phyloP scores from a whole-genome alignment of 2,797 vertebrate species.

The Hephaestus fuliginosus region DNA sequence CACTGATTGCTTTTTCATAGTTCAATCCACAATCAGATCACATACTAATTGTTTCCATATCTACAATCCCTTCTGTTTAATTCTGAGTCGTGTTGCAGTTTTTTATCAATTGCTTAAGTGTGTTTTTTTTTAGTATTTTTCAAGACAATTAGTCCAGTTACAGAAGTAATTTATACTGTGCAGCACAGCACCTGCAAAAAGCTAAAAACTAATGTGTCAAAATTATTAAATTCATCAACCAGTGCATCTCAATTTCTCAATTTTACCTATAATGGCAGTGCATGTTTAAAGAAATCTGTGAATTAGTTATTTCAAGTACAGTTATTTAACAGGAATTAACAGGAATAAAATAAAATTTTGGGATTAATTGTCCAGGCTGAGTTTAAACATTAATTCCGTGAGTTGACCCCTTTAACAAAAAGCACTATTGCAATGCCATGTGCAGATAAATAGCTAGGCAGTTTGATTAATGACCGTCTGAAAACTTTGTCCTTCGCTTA shows the following conservation, averaged over 20 bases:
- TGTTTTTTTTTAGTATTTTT: neutral
- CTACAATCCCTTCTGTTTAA: neutral
- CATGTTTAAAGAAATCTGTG: neutral
- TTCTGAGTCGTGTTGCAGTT: neutral
- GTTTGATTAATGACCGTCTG: too few relatives aligned
- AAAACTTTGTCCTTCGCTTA: too few relatives aligned
- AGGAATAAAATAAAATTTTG: too few relatives aligned
- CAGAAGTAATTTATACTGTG: neutral
- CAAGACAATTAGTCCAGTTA: neutral
- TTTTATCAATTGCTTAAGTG: neutral
- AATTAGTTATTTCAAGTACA: too few relatives aligned
- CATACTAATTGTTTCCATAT: constrained; percentile 1
- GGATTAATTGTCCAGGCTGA: too few relatives aligned
- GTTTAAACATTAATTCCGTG: too few relatives aligned
- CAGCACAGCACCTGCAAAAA: neutral
- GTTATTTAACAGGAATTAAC: too few relatives aligned
- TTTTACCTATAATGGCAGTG: neutral
- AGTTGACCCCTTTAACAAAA: too few relatives aligned
- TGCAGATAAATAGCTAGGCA: too few relatives aligned
- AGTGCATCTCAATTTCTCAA: neutral
- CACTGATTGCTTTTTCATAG: constrained; percentile 14
- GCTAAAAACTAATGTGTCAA: neutral
- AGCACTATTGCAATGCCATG: too few relatives aligned
- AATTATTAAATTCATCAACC: constrained; percentile 1
- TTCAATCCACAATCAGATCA: constrained; percentile 1